Conservation (phyloP, 1,140 invertebrate species). For the Holotrichia oblita region DNA sequence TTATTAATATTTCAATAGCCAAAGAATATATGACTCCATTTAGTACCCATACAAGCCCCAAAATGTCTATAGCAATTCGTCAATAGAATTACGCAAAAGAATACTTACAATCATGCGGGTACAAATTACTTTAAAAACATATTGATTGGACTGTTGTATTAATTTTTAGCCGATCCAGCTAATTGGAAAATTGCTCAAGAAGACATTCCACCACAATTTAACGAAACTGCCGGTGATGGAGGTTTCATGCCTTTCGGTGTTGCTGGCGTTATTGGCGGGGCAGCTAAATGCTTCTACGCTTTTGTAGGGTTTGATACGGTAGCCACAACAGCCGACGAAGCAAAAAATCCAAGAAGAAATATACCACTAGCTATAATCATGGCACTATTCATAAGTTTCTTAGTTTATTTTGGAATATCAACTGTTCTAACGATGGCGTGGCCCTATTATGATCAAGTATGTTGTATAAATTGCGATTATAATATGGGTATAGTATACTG, state of each 20-base stretch:
- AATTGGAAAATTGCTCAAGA: constrained; percentile 74
- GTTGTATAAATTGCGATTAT: neutral
- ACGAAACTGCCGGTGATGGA: constrained; percentile 68
- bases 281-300: constrained; percentile 91
- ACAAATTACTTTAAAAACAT: neutral
- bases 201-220: constrained; percentile 65
- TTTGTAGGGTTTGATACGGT: constrained; percentile 92
- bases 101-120: too few relatives aligned
- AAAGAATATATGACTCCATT: too few relatives aligned
- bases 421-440: constrained; percentile 90
- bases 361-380: constrained; percentile 89
- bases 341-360: constrained; percentile 86
- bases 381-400: constrained; percentile 80
- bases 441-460: constrained; percentile 86
- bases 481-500: neutral
- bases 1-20: too few relatives aligned
- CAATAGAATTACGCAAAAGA: too few relatives aligned
- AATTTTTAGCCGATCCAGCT: constrained; percentile 64
- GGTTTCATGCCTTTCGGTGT: constrained; percentile 88
- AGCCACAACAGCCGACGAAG: constrained; percentile 86
- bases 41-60: too few relatives aligned
- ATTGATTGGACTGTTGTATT: neutral
- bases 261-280: constrained; percentile 81
- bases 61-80: too few relatives aligned
- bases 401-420: constrained; percentile 87